Evolutionary conservation across 1,140 invertebrate species (phyloP).

Genomic region (Anastatus disparis): DNA sequence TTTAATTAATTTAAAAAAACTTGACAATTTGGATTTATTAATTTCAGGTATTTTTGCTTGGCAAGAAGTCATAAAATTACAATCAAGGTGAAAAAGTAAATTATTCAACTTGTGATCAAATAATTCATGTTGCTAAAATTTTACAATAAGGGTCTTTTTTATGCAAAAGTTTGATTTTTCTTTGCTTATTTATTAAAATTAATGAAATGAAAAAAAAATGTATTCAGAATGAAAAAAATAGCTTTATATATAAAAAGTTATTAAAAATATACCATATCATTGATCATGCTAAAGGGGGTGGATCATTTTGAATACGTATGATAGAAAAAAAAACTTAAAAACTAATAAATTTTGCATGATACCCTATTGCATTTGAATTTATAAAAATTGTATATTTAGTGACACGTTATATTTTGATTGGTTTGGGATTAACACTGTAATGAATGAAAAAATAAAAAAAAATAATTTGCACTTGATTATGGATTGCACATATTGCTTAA

Average conservation of each 20-base stretch:
- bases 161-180: constrained; percentile 18
- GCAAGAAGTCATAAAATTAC: constrained; percentile 50
- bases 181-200: constrained; percentile 25
- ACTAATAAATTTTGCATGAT: too few relatives aligned
- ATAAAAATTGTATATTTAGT: background rate
- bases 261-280: background rate
- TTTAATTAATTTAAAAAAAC: constrained; percentile 2
- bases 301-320: constrained; percentile 13
- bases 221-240: background rate
- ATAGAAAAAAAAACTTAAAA: too few relatives aligned
- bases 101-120: constrained; percentile 32
- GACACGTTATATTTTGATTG: constrained; percentile 1
- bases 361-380: too few relatives aligned
- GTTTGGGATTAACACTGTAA: background rate
- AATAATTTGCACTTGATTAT: background rate
- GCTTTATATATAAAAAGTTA: background rate
- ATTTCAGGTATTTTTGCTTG: constrained; percentile 55
- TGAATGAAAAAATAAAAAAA: background rate
- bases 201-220: background rate
- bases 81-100: constrained; percentile 50
- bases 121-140: background rate
- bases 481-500: constrained; percentile 15
- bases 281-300: too few relatives aligned
- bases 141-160: background rate
- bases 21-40: constrained; percentile 41